Conservation (phyloP, 2,113 vertebrate genomes). For the Chaenogobius annularis region DNA sequence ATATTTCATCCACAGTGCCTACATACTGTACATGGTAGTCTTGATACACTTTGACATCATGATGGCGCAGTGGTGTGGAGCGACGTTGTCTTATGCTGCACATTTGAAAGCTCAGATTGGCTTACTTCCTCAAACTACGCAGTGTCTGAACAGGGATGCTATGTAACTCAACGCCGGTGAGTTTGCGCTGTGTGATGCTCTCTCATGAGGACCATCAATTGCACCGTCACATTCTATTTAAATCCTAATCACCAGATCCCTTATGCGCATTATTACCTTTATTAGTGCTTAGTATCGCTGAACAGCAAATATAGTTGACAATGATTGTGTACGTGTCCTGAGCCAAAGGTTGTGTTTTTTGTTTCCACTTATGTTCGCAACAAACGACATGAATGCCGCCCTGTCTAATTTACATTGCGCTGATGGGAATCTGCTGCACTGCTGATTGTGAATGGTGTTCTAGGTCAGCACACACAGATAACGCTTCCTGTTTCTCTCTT, state of each 20-base stretch:
- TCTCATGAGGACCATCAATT: conserved; percentile 34
- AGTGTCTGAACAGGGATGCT: background rate
- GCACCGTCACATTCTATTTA: conserved; percentile 29
- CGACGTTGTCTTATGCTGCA: conserved; percentile 5
- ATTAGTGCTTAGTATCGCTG: conserved; percentile 1
- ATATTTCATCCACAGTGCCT: conserved; percentile 35
- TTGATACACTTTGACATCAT: conserved; percentile 18
- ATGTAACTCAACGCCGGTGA: conserved; percentile 16
- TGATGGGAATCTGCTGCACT: conserved; percentile 66
- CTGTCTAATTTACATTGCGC: conserved; percentile 62
- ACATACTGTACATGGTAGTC: background rate
- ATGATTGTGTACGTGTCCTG: conserved; percentile 5
- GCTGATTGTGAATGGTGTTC: conserved; percentile 65
- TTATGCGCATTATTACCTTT: conserved; percentile 47
- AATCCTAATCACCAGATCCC: conserved; percentile 33
- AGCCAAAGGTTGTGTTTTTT: conserved; percentile 33
- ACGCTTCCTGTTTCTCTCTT: conserved; percentile 20
- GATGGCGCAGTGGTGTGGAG: background rate
- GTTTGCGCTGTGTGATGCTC: background rate
- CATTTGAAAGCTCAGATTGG: background rate
- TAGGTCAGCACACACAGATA: conserved; percentile 58
- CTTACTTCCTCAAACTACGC: background rate
- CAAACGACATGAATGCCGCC: conserved; percentile 50
- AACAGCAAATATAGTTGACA: background rate
- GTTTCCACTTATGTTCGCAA: conserved; percentile 58